These are phyloP conservation scores for Pimephales promelas DNA, from an alignment of 2,113 vertebrate species.

Conservation along the genomic window DNA sequence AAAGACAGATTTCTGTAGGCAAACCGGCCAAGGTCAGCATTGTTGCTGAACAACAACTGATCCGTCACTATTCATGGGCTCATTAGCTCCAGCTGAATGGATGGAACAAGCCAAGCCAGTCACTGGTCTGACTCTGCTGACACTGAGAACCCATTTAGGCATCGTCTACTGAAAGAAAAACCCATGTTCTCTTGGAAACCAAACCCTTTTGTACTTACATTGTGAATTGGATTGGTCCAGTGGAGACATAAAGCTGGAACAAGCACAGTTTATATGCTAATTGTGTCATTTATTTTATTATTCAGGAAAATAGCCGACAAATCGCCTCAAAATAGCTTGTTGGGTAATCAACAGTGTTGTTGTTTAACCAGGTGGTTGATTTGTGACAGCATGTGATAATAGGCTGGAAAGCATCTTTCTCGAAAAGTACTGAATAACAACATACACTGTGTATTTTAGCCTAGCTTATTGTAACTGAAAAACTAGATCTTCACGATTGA, in stretches of 20 bases:
- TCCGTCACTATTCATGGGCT: constrained; percentile 13
- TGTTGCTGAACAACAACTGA: constrained; percentile 14
- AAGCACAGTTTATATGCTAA: constrained; percentile 39
- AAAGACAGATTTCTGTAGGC: constrained; percentile 17
- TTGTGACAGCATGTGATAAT: constrained; percentile 1
- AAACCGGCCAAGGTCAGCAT: constrained; percentile 22
- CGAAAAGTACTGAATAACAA: background rate
- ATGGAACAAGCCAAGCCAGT: constrained; percentile 15
- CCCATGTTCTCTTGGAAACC: constrained; percentile 12
- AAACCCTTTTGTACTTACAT: constrained; percentile 14
- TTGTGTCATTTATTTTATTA: constrained; percentile 30
- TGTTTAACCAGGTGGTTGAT: constrained; percentile 14
- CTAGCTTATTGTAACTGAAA: background rate
- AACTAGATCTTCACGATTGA: background rate
- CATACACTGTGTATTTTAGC: background rate
- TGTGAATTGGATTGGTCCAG: constrained; percentile 13
- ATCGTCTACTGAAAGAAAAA: background rate
- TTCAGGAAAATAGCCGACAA: constrained; percentile 36
- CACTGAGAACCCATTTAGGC: constrained; percentile 24
- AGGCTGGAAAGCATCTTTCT: background rate
- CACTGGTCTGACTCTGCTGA: constrained; percentile 6
- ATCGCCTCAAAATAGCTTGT: constrained; percentile 38
- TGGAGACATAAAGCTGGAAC: background rate
- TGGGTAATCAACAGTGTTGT: constrained; percentile 11
- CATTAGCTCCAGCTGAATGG: constrained; percentile 29